These are phyloP conservation scores for Urocyon cinereoargenteus DNA, from an alignment of 2,797 vertebrate genomes.

Conservation along the genomic window DNA sequence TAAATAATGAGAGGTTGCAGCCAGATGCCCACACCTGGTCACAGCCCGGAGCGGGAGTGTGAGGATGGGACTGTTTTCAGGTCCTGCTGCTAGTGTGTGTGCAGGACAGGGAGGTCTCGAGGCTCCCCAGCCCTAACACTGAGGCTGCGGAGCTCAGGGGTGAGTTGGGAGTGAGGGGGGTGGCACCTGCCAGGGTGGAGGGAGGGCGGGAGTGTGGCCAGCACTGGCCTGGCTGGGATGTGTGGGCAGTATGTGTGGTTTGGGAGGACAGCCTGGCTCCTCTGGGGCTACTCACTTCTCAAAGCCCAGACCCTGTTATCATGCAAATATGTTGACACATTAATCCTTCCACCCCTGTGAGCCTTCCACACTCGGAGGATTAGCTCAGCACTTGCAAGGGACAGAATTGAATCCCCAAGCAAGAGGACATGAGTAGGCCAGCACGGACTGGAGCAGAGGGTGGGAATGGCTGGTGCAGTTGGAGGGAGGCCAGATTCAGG, in stretches of 20 bases:
- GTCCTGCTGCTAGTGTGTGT: neutral
- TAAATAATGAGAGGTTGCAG: neutral
- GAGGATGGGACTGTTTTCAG: neutral
- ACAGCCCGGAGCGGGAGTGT: neutral
- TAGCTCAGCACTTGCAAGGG: neutral
- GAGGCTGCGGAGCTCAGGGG: neutral
- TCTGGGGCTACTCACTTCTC: neutral
- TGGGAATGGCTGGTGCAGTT: too few relatives aligned
- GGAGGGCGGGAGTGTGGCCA: neutral
- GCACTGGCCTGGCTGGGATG: neutral
- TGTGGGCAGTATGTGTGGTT: neutral
- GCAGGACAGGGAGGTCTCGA: accelerated
- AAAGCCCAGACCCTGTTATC: neutral
- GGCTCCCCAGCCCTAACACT: neutral
- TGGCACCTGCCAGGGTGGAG: too few relatives aligned
- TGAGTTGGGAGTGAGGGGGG: neutral
- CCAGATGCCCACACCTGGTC: neutral
- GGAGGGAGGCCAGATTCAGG: neutral
- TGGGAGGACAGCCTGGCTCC: neutral
- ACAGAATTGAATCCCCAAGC: neutral
- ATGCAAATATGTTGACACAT: slow-evolving; percentile 23
- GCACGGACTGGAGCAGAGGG: neutral
- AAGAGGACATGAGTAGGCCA: neutral
- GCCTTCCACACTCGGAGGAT: neutral
- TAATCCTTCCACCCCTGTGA: neutral